These are phyloP conservation scores for Dromius quadrimaculatus DNA, from an alignment of 2,888 invertebrate genomes.

Conservation along the genomic window DNA sequence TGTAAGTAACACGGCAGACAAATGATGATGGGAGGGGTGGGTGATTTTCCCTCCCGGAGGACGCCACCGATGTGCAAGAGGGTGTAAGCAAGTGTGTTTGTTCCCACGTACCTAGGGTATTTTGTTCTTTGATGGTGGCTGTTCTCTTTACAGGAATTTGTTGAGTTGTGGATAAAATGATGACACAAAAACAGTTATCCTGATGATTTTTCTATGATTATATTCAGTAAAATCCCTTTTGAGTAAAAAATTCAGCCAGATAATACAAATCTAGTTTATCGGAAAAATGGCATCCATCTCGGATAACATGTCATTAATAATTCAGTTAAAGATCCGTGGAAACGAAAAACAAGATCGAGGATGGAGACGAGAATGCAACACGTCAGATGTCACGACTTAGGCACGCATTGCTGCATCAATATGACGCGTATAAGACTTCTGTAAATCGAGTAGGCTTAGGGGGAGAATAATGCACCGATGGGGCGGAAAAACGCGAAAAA, in stretches of 20 bases:
- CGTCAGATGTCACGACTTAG: background rate
- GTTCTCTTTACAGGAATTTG: too few species aligned
- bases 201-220: too few species aligned
- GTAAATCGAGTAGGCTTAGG: background rate
- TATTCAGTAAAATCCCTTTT: too few species aligned
- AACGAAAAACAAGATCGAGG: slow-evolving; percentile 26
- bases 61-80: too few species aligned
- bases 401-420: slow-evolving; percentile 4
- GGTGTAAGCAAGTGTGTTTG: too few species aligned
- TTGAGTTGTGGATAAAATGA: too few species aligned
- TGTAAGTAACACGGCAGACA: too few species aligned
- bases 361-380: background rate
- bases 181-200: too few species aligned
- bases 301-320: slow-evolving; percentile 30
- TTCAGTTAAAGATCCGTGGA: slow-evolving; percentile 33
- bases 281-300: slow-evolving; percentile 14
- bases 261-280: slow-evolving; percentile 23
- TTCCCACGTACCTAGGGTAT: too few species aligned
- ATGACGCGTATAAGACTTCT: slow-evolving; percentile 16
- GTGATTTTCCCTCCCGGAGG: too few species aligned
- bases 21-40: too few species aligned
- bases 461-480: background rate
- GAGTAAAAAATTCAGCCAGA: slow-evolving; percentile 13
- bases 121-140: too few species aligned
- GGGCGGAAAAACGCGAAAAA: background rate